These are phyloP conservation scores for Cercopithecus petaurista DNA, from an alignment of 2,797 vertebrate species.

Conservation along the genomic window DNA sequence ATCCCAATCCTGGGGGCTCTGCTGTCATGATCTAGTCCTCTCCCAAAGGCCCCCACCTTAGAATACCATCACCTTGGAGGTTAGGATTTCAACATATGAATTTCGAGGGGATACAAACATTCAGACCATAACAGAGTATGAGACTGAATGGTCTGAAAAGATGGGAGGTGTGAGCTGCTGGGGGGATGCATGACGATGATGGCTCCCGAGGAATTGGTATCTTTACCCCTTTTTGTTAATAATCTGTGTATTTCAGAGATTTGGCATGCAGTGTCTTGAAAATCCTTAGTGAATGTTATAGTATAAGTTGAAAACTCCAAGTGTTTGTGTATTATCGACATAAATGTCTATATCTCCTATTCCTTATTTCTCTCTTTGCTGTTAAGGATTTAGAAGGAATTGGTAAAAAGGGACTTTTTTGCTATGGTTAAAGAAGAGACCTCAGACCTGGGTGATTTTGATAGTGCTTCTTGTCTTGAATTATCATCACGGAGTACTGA, in stretches of 20 bases:
- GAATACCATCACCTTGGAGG: not conserved
- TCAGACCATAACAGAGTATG: not conserved
- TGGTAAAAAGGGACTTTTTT: not conserved
- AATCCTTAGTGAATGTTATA: not conserved
- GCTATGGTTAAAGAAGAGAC: not conserved
- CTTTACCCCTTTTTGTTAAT: not conserved
- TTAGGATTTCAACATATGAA: not conserved
- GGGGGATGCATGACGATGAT: accelerated
- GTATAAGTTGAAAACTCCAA: not conserved
- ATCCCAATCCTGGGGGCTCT: no score
- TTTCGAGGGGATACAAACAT: not conserved
- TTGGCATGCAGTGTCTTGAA: not conserved
- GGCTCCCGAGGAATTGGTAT: accelerated
- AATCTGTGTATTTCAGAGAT: not conserved
- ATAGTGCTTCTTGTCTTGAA: not conserved
- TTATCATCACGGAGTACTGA: not conserved
- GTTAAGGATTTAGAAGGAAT: not conserved
- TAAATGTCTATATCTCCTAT: not conserved
- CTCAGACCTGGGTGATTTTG: not conserved
- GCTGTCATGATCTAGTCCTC: not conserved
- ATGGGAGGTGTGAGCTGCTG: not conserved
- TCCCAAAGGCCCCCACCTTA: not conserved
- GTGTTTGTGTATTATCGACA: not conserved
- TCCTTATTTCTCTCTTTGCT: not conserved
- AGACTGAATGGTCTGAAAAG: not conserved